Conservation (phyloP, 2,113 vertebrate species). For the Barnardius zonarius region DNA sequence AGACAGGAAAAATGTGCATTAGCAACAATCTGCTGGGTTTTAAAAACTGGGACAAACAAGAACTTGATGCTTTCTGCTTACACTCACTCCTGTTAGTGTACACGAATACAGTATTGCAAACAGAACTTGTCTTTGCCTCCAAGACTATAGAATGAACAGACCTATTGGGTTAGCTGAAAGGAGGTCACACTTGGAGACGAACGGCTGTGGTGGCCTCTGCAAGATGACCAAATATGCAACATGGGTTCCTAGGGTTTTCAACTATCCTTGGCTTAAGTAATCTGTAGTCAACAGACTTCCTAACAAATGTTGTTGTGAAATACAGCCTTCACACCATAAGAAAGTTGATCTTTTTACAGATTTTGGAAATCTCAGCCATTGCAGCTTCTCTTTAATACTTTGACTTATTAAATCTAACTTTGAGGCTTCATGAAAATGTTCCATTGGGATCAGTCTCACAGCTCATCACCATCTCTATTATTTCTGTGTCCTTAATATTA, state of each 20-base stretch:
- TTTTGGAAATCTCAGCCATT: not conserved
- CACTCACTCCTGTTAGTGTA: not conserved
- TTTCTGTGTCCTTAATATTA: not conserved
- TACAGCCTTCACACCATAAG: not conserved
- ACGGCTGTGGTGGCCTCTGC: not conserved
- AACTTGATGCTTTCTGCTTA: not conserved
- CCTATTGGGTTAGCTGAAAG: not conserved
- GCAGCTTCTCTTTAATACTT: not conserved
- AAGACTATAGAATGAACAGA: not conserved
- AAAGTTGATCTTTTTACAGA: not conserved
- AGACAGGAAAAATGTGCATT: not conserved
- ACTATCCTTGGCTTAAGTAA: not conserved
- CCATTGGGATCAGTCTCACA: not conserved
- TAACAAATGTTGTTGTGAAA: not conserved
- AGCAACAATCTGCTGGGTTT: not conserved
- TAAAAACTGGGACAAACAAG: slow-evolving; percentile 30
- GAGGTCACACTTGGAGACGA: not conserved
- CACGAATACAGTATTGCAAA: not conserved
- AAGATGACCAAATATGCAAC: not conserved
- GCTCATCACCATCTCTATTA: not conserved
- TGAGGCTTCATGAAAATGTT: not conserved
- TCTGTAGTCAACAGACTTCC: not conserved
- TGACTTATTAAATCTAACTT: not conserved
- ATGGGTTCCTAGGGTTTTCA: not conserved
- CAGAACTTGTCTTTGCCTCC: not conserved